Percentiles rank a stretch among this genome's conserved stretches.
Conservation (phyloP, 2,113 vertebrate species). For the Felis chaus region DNA sequence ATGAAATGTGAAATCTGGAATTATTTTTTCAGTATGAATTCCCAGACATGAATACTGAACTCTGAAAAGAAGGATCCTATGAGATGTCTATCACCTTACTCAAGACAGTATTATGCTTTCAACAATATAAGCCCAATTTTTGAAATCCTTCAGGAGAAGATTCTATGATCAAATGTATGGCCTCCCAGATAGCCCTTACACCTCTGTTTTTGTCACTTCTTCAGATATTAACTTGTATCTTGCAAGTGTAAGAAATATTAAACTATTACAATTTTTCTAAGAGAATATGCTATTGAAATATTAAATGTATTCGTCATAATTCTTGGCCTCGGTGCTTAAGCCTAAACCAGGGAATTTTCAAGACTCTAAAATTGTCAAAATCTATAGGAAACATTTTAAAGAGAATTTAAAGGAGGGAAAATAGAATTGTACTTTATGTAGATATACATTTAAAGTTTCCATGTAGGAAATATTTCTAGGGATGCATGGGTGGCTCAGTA, state of each 20-base stretch:
- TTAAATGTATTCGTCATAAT: background rate
- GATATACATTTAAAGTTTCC: background rate
- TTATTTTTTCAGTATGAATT: background rate
- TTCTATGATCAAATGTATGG: background rate
- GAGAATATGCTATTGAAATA: background rate
- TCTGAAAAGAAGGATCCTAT: background rate
- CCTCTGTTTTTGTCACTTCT: background rate
- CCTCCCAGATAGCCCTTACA: background rate
- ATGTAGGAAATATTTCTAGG: background rate
- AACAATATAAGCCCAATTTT: background rate
- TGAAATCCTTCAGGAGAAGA: background rate
- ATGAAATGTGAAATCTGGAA: background rate
- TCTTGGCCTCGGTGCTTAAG: background rate
- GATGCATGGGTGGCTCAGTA: too few relatives aligned
- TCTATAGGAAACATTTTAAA: background rate
- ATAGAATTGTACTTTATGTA: background rate
- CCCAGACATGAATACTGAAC: background rate
- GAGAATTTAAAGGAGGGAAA: background rate
- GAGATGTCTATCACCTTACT: background rate
- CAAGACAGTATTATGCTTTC: background rate
- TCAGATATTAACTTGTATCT: background rate
- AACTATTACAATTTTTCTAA: background rate
- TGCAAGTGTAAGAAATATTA: background rate
- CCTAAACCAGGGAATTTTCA: background rate
- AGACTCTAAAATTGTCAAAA: background rate